These are phyloP conservation scores for Cyclophora punctaria DNA, from an alignment of 2,888 invertebrate genomes.

Conservation along the genomic window DNA sequence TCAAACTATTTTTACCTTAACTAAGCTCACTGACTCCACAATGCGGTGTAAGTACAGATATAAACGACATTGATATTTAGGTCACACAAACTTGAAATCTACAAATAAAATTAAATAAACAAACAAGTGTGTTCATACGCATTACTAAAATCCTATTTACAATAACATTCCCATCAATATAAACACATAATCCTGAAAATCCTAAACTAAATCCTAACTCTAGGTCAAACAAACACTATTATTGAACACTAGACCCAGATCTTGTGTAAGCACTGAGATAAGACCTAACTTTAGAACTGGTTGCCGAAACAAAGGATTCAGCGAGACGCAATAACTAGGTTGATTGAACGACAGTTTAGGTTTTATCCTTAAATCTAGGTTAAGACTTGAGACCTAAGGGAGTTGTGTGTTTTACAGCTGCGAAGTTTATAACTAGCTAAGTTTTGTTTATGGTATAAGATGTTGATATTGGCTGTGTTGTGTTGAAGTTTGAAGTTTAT, in stretches of 20 bases:
- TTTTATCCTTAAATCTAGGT: conserved; percentile 35
- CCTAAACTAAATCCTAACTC: neutral
- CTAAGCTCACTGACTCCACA: too few relatives aligned
- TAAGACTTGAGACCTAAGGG: conserved; percentile 7
- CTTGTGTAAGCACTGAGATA: conserved; percentile 19
- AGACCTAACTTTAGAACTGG: conserved; percentile 21
- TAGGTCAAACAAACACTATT: conserved; percentile 1
- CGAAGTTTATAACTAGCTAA: conserved; percentile 13
- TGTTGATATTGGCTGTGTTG: too few relatives aligned
- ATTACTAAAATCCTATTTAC: too few relatives aligned
- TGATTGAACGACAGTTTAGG: conserved; percentile 47
- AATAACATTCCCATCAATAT: conserved; percentile 24
- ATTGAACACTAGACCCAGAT: conserved; percentile 7
- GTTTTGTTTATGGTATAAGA: too few relatives aligned
- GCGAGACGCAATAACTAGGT: conserved; percentile 33
- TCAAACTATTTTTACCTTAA: too few relatives aligned
- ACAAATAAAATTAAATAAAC: too few relatives aligned
- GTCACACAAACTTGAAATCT: too few relatives aligned
- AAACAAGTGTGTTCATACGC: too few relatives aligned
- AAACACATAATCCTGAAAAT: conserved; percentile 20
- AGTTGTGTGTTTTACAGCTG: conserved; percentile 30
- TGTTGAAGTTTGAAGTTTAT: too few relatives aligned
- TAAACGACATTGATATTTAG: too few relatives aligned
- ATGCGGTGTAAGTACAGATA: too few relatives aligned
- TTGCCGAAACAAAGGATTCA: conserved; percentile 42